Base-by-base conservation (phyloP, 2,888 invertebrate genomes). In the Cantharis flavilabris region DNA sequence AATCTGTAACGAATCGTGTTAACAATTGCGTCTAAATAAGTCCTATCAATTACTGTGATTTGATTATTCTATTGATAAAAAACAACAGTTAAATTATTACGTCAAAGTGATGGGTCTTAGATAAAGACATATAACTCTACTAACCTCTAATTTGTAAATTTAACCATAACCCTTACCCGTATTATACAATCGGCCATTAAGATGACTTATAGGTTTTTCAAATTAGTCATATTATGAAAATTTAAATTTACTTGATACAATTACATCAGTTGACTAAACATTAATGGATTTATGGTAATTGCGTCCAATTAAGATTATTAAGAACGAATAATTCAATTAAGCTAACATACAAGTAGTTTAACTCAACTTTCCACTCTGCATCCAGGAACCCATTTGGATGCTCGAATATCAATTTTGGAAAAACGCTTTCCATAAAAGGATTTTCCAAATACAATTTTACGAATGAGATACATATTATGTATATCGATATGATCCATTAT, bases 41-140 rank as follows among this genome's bases (percentile, higher is more conserved):
- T 75, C 75, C 70, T 79, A 79, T 79, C 80, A 80, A 80, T 80
- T 78, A 74, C 70, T 70, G 64, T 80, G 72, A 80, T 80, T 80
- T 71, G 75, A 80, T 80, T 76, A 80, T 72, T 73, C 63, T 70
- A 78, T 80, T 76, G 80, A 79, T 71, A 73, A 76, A 67, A 80
- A 80, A 80, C 73, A 79, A 79, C 80, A 76, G 69, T 74, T 80
- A 79, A 80, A 80, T 80, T 80, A 76, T 65, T 72, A 69, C 71
- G 76, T 76, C 76, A 72, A 69, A 72, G 64, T 70, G 76, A 76
- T 78, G 72, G 14, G 71, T 70, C 73, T 73, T 76, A 76, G 80
- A 80, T 80, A 80, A 62, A 80, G 80, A 80, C 80, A 75, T 80
- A 73, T 75, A 72, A 75, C 76, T 33, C 49, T 64, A 49, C 49